Evolutionary conservation across 2,797 vertebrate species (phyloP), one percentile per base, ranked within the genome.

Genomic region (Tachyglossus aculeatus): DNA sequence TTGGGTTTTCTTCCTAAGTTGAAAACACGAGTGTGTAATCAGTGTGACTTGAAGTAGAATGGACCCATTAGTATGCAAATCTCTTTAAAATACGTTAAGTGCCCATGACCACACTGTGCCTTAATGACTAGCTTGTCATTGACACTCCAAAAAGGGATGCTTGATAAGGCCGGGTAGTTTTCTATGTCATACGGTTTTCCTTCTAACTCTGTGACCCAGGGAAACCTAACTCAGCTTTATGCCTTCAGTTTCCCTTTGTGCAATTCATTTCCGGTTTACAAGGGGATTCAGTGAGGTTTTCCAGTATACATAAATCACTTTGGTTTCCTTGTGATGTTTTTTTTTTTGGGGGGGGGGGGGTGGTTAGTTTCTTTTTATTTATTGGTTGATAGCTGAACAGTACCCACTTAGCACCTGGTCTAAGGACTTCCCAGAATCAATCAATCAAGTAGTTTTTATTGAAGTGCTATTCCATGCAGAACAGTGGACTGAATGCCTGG

Each of bases 51-150:
- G 73, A 78, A 81, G 64, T 60, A 73, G 67, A 81, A 41, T 68
- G 69, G 44, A 70, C 82, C 82, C 88, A 66, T 69, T 70, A 89
- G 37, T 40, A 27, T 69, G 71, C 29, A 80, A 54, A 67, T 61
- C 80, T 82, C 77, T 79, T 65, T 67, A 73, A 78, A 60, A 82
- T 76, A 74, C 71, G 75, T 78, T 70, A 84, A 74, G 50, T 54
- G 47, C 57, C 53, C 51, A 9, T 51, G 60, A 41, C 53, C 34
- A 47, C 55, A 29, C 13, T 41, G 16, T 12, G 41, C 44, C 21
- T 14, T 45, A 58, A 61, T 7, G 29, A 77, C 40, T 59, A 38
- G 16, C 14, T 78, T 61, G 67, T 45, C 29, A 54, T 37, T 27
- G 37, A 50, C 54, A 67, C 68, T 24, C 21, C 56, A 18, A 25